Evolutionary conservation across 1,140 invertebrate species (phyloP), one percentile per base, ranked within the genome.

Genomic region (Tribolium madens): DNA sequence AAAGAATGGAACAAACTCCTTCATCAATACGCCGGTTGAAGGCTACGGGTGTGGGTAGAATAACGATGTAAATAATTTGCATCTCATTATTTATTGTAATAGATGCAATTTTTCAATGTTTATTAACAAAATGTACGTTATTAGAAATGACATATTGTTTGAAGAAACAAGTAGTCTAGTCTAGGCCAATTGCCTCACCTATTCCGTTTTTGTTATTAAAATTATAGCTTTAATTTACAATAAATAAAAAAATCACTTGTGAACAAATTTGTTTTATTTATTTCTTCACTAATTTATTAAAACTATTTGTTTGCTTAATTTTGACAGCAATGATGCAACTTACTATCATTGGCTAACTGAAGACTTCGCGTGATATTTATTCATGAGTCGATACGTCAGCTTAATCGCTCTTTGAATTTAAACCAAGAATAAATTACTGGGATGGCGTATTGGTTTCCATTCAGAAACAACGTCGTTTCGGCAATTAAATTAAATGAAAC

Each of bases 1-100:
- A 91, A 91, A 79, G 91, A 93, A 84, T 93, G 92, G 91, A 87
- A 88, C 10, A 92, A 91, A 85, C 88, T 93, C 78, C 86, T 93
- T 1, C 89, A 89, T 80, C 90, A 91, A 79, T 92, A 91, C 79
- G 87, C 89, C 10, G 90, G 90, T 48, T 84, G 79, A 83, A 77
- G 26, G 69, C 47, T 14, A 53, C 57, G 50, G 46, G 12, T 47
- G 46, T 70, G 18, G 64, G 48, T 74, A 42, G 33, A 75, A 72
- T 72, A 72, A 72, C 47, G 10, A 33, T 69, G 36, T 42, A 42
- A 42, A 42, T 42, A 4, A 42, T 42, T 42, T 42, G 36, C 36
- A 42, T 42, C 36, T 42, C 36, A 42, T 42, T 42, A 42, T 42
- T 42, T 26, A 26, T 26, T 26, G 21, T 26, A 26, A 26, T 26